Evolutionary conservation across 2,113 vertebrate genomes (phyloP), one percentile per base, ranked within the genome.

Genomic region (Isichthys henryi): DNA sequence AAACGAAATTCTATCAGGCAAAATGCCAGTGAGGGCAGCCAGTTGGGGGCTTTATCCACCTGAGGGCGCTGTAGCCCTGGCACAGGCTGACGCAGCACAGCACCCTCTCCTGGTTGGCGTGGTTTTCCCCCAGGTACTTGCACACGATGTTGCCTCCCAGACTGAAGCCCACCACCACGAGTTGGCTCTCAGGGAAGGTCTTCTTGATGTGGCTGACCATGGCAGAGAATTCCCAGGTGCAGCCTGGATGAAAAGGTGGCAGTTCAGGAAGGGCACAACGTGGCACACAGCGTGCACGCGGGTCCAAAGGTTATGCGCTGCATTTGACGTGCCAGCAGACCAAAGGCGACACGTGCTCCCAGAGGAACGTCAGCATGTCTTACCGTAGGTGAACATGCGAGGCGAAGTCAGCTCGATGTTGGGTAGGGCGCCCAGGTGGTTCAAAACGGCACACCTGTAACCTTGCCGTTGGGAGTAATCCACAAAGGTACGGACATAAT

Each of bases 361-460:
- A 23, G 45, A 1, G 23, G 49, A 31, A 74, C 9, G 3, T n/a
- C n/a, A 46, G 27, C 19, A 48, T 45, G 0, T 39, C 88, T 87
- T 94, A 99, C 98, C 98, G 0, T 99, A 99, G 0, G 98, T 99
- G 94, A 99, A 99, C 98, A 99, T 99, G 62, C 98, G 97, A 7
- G 98, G 97, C 5, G 98, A 99, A 7, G 98, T 99, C 58, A 99
- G 96, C 90, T 99, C 98, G 10, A 99, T 99, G 93, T 97, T 98
- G 91, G 98, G 97, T 88, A 99, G 95, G 53, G 98, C 98, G 49
- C 98, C 98, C 83, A 99, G 92, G 92, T 99, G 98, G 93, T 99
- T 99, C 46, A 99, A 95, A 90, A 99, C 98, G 2, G 98, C 96
- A 43, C 98, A 99, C 23, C 98, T 96, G 92, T 99, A 99, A 17